Evolutionary conservation across 92 coral and sea anemone genomes (phyloP), one percentile per base, ranked within the genome.

Genomic region (Porites rus): DNA sequence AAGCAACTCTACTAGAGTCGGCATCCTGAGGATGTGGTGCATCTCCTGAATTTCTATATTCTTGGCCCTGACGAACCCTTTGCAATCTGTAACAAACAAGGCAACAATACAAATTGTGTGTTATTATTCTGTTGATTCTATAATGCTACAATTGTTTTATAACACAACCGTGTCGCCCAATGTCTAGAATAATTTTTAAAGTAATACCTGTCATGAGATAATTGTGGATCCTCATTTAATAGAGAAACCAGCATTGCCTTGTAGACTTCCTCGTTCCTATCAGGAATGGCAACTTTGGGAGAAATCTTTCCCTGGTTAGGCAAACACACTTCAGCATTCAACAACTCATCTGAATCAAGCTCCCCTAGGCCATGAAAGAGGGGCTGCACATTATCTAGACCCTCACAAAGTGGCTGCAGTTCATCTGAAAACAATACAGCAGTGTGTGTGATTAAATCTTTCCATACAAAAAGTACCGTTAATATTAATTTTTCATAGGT

Each of bases 41-140:
- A 10, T 16, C 11, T 7, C 16, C 62, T 58, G 62, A 10, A 58
- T 58, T 58, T 43, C 76, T 24, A 13, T 72, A 76, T 20, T 76
- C 80, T 21, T 54, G 80, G 17, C 80, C 67, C 43, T 76, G 80
- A 46, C 65, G 80, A 13, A 76, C 80, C 21, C 80, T 76, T 54
- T 58, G 62, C 62, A 58, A 58, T 58, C 1, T 58, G 16, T 10
- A 58, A 58, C 16, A 58, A 58, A 7, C 0, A 58, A 58, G 16
- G 16, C 62, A 58, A 58, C 62, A 58, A 58, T 58, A 58, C 62
- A 58, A 58, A 58, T 58, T 58, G 11, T 58, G 62, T 8, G 31
- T 28, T 28, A 28, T 28, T 28, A 28, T 28, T 28, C 31, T 28
- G 31, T 28, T 28, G 31, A 28, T 28, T 28, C 31, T 28, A 28